phyloP scores from a whole-genome alignment of 92 coral and sea anemone genomes.

The Actinernus sp. region DNA sequence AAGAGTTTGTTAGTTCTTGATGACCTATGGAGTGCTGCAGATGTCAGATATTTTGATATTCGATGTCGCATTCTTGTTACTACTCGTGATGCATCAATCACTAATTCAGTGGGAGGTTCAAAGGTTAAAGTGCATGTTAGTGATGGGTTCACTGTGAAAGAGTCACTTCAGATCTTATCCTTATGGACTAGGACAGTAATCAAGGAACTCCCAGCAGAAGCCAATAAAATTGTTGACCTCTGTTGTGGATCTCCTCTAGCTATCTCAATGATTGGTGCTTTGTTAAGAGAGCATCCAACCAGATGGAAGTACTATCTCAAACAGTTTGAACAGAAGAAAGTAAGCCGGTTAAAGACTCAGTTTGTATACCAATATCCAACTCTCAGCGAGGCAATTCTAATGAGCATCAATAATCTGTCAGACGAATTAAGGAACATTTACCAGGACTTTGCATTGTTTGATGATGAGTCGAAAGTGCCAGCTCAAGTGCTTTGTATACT shows the following conservation, averaged over 20 bases:
- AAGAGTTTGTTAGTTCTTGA: conserved; percentile 82
- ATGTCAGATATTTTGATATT: conserved; percentile 85
- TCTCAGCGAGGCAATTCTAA: conserved; percentile 90
- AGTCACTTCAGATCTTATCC: conserved; percentile 73
- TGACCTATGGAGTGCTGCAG: conserved; percentile 88
- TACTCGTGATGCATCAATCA: conserved; percentile 88
- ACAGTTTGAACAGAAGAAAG: conserved; percentile 77
- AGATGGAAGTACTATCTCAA: conserved; percentile 85
- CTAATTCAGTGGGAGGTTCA: conserved; percentile 76
- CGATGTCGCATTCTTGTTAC: conserved; percentile 94
- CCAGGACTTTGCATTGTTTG: conserved; percentile 89
- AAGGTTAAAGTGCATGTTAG: conserved; percentile 81
- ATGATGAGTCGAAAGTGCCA: conserved; percentile 89
- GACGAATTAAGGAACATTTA: conserved; percentile 72
- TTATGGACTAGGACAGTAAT: conserved; percentile 71
- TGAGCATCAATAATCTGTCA: conserved; percentile 79
- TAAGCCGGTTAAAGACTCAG: conserved; percentile 75
- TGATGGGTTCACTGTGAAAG: conserved; percentile 77
- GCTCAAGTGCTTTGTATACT: conserved; percentile 84
- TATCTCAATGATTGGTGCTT: conserved; percentile 92
- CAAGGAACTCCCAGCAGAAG: conserved; percentile 80
- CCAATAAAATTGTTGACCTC: conserved; percentile 66
- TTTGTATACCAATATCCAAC: conserved; percentile 89
- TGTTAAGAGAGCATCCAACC: conserved; percentile 77
- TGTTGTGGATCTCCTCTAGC: conserved; percentile 94